Evolutionary conservation across 2,797 vertebrate species (phyloP).

Genomic region (Pogonophryne albipinna): DNA sequence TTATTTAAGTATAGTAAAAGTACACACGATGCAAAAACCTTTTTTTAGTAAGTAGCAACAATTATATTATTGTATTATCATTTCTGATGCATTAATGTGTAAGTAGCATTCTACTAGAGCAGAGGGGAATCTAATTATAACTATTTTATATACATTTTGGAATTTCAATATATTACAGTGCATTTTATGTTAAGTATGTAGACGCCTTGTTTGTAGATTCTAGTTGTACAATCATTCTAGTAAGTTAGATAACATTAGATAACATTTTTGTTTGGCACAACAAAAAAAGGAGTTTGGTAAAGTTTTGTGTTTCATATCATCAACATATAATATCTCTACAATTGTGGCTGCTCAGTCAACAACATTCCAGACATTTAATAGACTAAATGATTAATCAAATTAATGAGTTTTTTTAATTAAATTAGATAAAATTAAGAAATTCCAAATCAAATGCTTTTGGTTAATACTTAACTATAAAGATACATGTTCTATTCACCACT

Average conservation of each 20-base stretch:
- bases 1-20: neutral
- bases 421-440: neutral
- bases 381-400: neutral
- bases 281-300: neutral
- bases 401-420: neutral
- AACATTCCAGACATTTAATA: neutral
- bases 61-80: neutral
- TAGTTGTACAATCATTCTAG: neutral
- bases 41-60: neutral
- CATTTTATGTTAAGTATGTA: no score
- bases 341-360: neutral
- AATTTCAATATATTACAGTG: no score
- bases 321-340: neutral
- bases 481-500: neutral
- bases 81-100: no score
- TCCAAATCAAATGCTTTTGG: neutral
- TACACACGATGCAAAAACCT: neutral
- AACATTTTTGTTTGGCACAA: neutral
- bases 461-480: conserved; percentile 3
- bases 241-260: neutral
- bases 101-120: no score
- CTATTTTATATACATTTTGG: no score
- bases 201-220: no score
- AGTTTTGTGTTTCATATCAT: neutral
- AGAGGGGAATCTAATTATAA: no score